phyloP scores from a whole-genome alignment of 2,113 vertebrate species.

The Atherinomorus stipes region DNA sequence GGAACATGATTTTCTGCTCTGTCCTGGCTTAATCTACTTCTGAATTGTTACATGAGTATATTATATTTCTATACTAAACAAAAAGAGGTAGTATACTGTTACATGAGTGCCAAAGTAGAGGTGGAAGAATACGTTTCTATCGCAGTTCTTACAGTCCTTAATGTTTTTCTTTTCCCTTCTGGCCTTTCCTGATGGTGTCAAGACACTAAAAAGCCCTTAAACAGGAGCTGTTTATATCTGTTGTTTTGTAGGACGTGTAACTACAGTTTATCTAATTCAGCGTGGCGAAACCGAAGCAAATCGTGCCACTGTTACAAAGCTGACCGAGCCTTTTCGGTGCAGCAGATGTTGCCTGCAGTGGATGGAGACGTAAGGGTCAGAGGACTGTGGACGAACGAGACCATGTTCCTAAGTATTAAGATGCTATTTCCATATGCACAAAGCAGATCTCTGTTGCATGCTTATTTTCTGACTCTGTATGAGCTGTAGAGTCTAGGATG shows the following conservation, averaged over 20 bases:
- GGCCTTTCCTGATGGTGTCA: conserved; percentile 37
- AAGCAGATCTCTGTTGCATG: conserved; percentile 77
- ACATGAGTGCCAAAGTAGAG: conserved; percentile 82
- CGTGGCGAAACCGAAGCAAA: conserved; percentile 38
- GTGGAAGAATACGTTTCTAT: conserved; percentile 66
- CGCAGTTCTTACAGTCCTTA: conserved; percentile 33
- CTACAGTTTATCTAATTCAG: conserved; percentile 24
- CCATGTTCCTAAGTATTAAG: conserved; percentile 50
- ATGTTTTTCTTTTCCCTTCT: conserved; percentile 17
- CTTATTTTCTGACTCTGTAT: conserved; percentile 73
- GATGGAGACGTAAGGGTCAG: conserved; percentile 33
- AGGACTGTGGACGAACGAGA: conserved; percentile 54
- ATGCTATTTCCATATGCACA: conserved; percentile 76
- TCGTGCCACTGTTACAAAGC: conserved; percentile 17
- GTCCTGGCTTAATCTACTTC: conserved; percentile 56
- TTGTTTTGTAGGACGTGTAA: conserved; percentile 49
- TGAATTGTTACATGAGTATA: conserved; percentile 67
- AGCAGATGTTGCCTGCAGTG: conserved; percentile 21
- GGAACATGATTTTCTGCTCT: conserved; percentile 59
- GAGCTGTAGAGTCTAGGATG: conserved; percentile 73
- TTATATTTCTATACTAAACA: conserved; percentile 73
- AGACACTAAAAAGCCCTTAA: conserved; percentile 22
- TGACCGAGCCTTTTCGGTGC: conserved; percentile 23
- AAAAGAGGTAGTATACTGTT: conserved; percentile 66
- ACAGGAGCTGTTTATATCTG: conserved; percentile 41